Percentiles rank a stretch among this genome's conserved stretches.
Conservation (phyloP, 2,888 invertebrate species). For the Brachyopa scutellaris region DNA sequence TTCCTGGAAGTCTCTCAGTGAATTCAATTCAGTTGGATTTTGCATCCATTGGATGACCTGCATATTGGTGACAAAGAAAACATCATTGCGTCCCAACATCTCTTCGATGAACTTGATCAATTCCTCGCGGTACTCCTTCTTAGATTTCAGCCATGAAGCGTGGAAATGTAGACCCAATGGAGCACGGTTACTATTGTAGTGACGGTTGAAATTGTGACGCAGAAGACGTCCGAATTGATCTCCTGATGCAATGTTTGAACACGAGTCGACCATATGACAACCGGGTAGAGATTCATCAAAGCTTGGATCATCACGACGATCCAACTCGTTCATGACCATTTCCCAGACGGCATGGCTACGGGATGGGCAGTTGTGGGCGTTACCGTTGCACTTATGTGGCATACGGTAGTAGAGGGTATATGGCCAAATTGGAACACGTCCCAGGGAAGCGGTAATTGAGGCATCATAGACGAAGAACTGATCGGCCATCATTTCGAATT, state of each 20-base stretch:
- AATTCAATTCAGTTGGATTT: conserved; percentile 93
- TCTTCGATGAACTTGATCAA: conserved; percentile 96
- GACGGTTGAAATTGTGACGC: conserved; percentile 96
- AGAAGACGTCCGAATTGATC: conserved; percentile 95
- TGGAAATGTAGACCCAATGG: conserved; percentile 96
- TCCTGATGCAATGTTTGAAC: conserved; percentile 94
- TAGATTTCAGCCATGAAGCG: conserved; percentile 96
- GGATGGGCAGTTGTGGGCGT: conserved; percentile 95
- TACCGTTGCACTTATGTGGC: conserved; percentile 97
- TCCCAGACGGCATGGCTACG: conserved; percentile 97
- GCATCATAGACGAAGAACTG: conserved; percentile 97
- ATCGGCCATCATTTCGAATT: conserved; percentile 98
- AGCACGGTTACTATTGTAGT: conserved; percentile 95
- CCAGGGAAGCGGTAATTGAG: conserved; percentile 94
- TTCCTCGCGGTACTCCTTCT: conserved; percentile 95
- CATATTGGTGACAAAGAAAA: conserved; percentile 95
- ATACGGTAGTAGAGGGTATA: conserved; percentile 98
- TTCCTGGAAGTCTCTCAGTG: conserved; percentile 94
- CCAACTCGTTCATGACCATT: conserved; percentile 97
- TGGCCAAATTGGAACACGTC: conserved; percentile 97
- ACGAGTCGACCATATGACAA: conserved; percentile 97
- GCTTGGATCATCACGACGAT: conserved; percentile 95
- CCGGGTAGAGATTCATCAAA: conserved; percentile 96
- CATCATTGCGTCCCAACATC: conserved; percentile 93
- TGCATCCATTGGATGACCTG: conserved; percentile 98